A percentile compares a stretch with the other conserved stretches of the same genome.
These are phyloP conservation scores for Drosophila nigricruria DNA, from an alignment of 2,888 invertebrate species.

Conservation along the genomic window DNA sequence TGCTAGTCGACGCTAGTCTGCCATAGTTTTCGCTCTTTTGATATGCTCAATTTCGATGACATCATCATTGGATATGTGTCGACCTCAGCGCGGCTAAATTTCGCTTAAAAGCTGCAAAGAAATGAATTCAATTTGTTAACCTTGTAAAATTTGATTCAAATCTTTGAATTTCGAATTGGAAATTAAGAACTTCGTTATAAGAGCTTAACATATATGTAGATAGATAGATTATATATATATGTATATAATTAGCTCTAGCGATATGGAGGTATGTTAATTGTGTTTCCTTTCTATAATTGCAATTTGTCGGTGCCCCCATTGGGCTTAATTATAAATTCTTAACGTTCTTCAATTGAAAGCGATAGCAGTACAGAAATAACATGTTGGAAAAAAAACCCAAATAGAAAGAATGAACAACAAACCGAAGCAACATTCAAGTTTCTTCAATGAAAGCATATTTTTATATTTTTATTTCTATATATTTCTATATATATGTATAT, in stretches of 20 bases:
- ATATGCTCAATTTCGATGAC: constrained; percentile 33
- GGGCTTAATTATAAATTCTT: constrained; percentile 32
- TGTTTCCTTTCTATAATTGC: constrained; percentile 6
- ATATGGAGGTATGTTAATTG: constrained; percentile 17
- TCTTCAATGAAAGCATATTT: constrained; percentile 23
- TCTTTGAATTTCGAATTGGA: background rate
- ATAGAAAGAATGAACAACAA: background rate
- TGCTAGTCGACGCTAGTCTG: background rate
- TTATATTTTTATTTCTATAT: background rate
- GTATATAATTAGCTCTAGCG: background rate
- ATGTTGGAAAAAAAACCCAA: background rate
- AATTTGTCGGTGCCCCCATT: constrained; percentile 31
- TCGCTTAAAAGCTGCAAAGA: constrained; percentile 6
- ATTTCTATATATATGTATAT: constrained; percentile 1
- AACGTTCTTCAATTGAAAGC: constrained; percentile 44
- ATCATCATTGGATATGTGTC: constrained; percentile 34
- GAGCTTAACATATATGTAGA: background rate
- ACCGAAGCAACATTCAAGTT: background rate
- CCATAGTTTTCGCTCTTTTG: background rate
- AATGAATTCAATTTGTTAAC: constrained; percentile 3
- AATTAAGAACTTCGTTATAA: background rate
- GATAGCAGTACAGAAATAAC: constrained; percentile 28
- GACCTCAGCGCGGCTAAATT: constrained; percentile 26
- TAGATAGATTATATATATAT: background rate
- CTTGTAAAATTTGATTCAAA: background rate